Percentiles rank a stretch among this genome's conserved stretches.
Evolutionary conservation across 2,888 invertebrate genomes (phyloP).

Genomic region (Cheilosia vernalis): DNA sequence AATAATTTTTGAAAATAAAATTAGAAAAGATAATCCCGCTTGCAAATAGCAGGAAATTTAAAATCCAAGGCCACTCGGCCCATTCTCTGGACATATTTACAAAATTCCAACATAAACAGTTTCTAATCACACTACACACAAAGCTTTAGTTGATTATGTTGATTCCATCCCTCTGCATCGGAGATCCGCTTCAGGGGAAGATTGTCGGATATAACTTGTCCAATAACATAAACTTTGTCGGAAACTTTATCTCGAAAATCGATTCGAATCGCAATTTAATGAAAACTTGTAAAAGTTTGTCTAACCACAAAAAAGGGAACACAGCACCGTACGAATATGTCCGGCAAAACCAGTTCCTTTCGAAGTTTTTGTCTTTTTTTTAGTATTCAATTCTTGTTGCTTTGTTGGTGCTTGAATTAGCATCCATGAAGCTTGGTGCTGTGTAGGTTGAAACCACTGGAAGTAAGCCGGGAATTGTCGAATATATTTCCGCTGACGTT

Average conservation of each 20-base stretch:
- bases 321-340: neutral
- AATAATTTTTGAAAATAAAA: constrained; percentile 49
- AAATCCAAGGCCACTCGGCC: constrained; percentile 29
- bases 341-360: constrained; percentile 38
- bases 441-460: constrained; percentile 16
- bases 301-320: constrained; percentile 3
- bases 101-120: constrained; percentile 50
- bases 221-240: constrained; percentile 63
- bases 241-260: constrained; percentile 68
- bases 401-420: constrained; percentile 42
- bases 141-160: constrained; percentile 4
- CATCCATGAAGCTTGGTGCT: constrained; percentile 32
- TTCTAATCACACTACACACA: constrained; percentile 64
- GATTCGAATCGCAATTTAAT: constrained; percentile 70
- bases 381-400: neutral
- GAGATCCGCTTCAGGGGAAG: constrained; percentile 1
- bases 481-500: constrained; percentile 59
- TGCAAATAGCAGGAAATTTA: constrained; percentile 51
- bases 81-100: constrained; percentile 46
- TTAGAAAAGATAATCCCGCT: constrained; percentile 33
- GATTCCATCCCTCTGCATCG: constrained; percentile 22
- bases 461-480: constrained; percentile 45
- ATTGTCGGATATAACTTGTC: constrained; percentile 52
- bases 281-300: constrained; percentile 50
- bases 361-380: constrained; percentile 45